Evolutionary conservation across 2,797 vertebrate species (phyloP).

Genomic region (Monodelphis domestica): DNA sequence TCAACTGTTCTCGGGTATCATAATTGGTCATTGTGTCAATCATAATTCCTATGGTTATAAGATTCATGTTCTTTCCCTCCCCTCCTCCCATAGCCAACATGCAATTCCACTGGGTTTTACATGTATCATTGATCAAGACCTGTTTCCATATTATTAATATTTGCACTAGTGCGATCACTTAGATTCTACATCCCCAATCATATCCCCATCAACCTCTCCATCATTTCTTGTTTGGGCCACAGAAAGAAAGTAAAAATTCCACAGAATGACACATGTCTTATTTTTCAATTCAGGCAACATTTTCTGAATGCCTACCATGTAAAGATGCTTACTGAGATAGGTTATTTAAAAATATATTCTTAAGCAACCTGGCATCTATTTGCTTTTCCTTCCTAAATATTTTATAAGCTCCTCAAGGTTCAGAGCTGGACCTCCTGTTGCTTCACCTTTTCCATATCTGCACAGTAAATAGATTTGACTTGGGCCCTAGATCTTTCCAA

Average conservation of each 20-base stretch:
- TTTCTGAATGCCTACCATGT: not conserved
- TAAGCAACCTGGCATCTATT: not conserved
- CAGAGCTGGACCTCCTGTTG: not conserved
- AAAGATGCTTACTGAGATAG: not conserved
- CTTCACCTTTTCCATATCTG: not conserved
- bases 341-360: conserved; percentile 12
- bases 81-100: too few relatives aligned
- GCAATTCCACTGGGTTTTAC: too few relatives aligned
- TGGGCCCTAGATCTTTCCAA: conserved; percentile 34
- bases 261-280: not conserved
- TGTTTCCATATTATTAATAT: too few relatives aligned
- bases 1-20: not conserved
- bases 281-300: not conserved
- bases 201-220: too few relatives aligned
- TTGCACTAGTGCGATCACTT: too few relatives aligned
- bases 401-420: not conserved
- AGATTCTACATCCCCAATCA: too few relatives aligned
- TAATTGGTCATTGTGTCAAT: not conserved
- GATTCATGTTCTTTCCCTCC: too few relatives aligned
- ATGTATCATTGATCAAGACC: too few relatives aligned
- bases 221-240: not conserved
- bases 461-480: not conserved
- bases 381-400: conserved; percentile 20
- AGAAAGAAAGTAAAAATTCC: not conserved
- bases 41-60: not conserved